Evolutionary conservation across 2,113 vertebrate genomes (phyloP).

Genomic region (Alosa alosa): DNA sequence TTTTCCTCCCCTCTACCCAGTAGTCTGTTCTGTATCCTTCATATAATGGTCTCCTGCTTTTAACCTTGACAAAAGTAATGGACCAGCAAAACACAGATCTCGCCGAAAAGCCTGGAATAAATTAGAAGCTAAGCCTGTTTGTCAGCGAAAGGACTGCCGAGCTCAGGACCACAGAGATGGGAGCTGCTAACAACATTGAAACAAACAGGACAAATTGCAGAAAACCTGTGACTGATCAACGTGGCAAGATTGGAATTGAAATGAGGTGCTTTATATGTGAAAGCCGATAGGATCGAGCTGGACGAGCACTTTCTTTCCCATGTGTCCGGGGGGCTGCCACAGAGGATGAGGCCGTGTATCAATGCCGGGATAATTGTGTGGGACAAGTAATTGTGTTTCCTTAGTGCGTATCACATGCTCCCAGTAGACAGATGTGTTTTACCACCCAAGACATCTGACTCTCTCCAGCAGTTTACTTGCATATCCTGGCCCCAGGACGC

Average conservation of each 20-base stretch:
- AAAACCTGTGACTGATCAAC: conserved; percentile 3
- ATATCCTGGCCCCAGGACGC: not conserved
- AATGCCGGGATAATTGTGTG: not conserved
- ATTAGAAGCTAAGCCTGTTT: conserved; percentile 8
- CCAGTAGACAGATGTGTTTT: not conserved
- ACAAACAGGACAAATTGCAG: conserved; percentile 5
- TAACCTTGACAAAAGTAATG: conserved; percentile 19
- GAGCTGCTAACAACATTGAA: not conserved
- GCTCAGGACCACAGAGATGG: not conserved
- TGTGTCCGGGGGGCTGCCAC: not conserved
- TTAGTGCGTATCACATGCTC: not conserved
- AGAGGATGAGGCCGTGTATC: not conserved
- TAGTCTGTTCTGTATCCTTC: not conserved
- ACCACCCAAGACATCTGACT: not conserved
- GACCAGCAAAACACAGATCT: conserved; percentile 4
- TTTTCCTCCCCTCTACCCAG: not conserved
- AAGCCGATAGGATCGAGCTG: not conserved
- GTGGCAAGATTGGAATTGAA: conserved; percentile 5
- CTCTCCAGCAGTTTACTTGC: not conserved
- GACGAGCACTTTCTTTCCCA: not conserved
- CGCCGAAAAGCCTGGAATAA: not conserved
- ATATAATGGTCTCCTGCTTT: not conserved
- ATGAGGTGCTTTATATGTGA: not conserved
- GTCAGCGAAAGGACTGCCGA: not conserved
- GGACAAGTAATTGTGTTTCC: not conserved